Percentiles rank a stretch among this genome's conserved stretches.
phyloP scores from a whole-genome alignment of 2,113 vertebrate species.

The Chionodraco myersi region DNA sequence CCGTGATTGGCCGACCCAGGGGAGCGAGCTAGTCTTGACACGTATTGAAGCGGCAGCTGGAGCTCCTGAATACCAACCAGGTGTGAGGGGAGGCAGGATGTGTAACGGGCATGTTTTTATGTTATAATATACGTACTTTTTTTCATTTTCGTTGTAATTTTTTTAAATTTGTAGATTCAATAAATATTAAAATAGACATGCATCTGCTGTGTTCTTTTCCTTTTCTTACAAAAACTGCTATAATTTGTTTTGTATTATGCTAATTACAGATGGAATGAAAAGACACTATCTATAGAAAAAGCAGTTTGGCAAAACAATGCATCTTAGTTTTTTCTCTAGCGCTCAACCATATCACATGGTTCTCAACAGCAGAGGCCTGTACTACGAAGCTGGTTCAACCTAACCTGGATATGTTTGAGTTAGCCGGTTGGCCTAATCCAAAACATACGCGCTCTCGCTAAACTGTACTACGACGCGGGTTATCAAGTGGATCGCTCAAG shows the following conservation, averaged over 20 bases:
- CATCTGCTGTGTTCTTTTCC: background rate
- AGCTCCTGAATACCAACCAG: slow-evolving; percentile 50
- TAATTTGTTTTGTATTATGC: background rate
- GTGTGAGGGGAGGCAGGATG: background rate
- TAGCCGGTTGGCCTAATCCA: too few relatives aligned
- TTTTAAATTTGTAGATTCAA: background rate
- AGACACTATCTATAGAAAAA: background rate
- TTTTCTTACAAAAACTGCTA: too few relatives aligned
- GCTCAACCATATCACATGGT: background rate
- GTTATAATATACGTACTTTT: background rate
- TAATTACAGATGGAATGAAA: background rate
- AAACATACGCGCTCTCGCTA: too few relatives aligned
- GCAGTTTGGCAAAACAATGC: background rate
- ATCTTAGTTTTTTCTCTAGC: too few relatives aligned
- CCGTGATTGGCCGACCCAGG: slow-evolving; percentile 50
- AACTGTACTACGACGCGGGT: too few relatives aligned
- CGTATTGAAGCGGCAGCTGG: slow-evolving; percentile 15
- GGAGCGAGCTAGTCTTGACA: slow-evolving; percentile 55
- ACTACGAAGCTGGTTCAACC: too few relatives aligned
- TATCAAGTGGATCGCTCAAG: too few relatives aligned
- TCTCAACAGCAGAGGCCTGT: background rate
- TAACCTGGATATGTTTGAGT: too few relatives aligned
- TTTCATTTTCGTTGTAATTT: background rate
- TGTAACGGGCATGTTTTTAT: background rate
- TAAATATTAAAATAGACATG: background rate